phyloP scores from a whole-genome alignment of 2,113 vertebrate genomes.

The Vombatus ursinus region DNA sequence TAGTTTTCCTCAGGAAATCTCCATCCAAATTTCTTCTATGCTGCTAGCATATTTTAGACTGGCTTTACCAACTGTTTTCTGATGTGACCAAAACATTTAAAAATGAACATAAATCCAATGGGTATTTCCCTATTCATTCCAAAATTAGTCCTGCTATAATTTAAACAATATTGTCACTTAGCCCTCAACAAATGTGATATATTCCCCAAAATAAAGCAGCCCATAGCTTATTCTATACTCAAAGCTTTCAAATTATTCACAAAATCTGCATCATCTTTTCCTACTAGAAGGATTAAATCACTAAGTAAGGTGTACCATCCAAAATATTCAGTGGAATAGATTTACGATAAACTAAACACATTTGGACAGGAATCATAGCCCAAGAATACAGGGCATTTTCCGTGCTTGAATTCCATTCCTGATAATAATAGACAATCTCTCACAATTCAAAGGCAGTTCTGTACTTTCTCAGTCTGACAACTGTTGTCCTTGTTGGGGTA shows the following conservation, averaged over 20 bases:
- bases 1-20: neutral
- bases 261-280: slow-evolving; percentile 56
- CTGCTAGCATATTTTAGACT: slow-evolving; percentile 2
- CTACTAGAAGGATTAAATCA: slow-evolving; percentile 68
- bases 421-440: slow-evolving; percentile 86
- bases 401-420: slow-evolving; percentile 84
- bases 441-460: slow-evolving; percentile 87
- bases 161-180: slow-evolving; percentile 52
- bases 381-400: slow-evolving; percentile 76
- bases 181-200: slow-evolving; percentile 42
- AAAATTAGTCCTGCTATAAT: slow-evolving; percentile 53
- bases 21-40: neutral
- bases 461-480: slow-evolving; percentile 89
- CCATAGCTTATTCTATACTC: slow-evolving; percentile 37
- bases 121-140: slow-evolving; percentile 44
- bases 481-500: slow-evolving; percentile 93
- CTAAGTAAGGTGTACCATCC: slow-evolving; percentile 21
- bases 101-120: slow-evolving; percentile 55
- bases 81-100: slow-evolving; percentile 65
- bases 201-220: slow-evolving; percentile 56
- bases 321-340: slow-evolving; percentile 65
- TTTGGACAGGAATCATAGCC: slow-evolving; percentile 75
- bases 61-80: slow-evolving; percentile 52
- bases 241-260: slow-evolving; percentile 61
- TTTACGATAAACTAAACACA: slow-evolving; percentile 74